Conservation (phyloP, 2,113 vertebrate genomes). For the Pungitius pungitius region DNA sequence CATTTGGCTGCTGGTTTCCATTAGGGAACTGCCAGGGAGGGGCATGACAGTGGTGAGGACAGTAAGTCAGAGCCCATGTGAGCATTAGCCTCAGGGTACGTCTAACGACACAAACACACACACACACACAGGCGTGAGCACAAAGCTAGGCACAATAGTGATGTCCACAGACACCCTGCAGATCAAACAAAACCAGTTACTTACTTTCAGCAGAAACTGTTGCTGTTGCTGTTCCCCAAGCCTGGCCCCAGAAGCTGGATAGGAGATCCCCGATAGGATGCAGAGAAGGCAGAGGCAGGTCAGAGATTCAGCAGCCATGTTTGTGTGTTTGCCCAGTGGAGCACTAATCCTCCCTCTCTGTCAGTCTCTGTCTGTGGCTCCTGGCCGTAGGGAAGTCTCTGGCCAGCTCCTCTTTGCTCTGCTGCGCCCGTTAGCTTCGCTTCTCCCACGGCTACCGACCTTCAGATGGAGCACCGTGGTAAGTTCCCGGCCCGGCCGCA, state of each 20-base stretch:
- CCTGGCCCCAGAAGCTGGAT: conserved; percentile 44
- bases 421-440: conserved; percentile 48
- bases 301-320: conserved; percentile 70
- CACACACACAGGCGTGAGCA: conserved; percentile 14
- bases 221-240: conserved; percentile 68
- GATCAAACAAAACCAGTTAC: conserved; percentile 24
- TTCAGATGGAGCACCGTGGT: conserved; percentile 65
- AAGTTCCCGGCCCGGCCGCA: conserved; percentile 47
- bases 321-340: conserved; percentile 48
- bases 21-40: conserved; percentile 60
- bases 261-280: conserved; percentile 65
- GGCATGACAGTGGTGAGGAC: conserved; percentile 49
- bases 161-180: conserved; percentile 9
- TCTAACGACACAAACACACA: conserved; percentile 43
- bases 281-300: conserved; percentile 65
- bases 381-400: conserved; percentile 45
- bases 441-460: conserved; percentile 50
- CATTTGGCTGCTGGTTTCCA: conserved; percentile 67
- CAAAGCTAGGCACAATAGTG: conserved; percentile 15
- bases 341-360: conserved; percentile 27
- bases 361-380: conserved; percentile 47
- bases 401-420: conserved; percentile 48
- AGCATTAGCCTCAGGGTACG: conserved; percentile 17
- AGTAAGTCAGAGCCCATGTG: conserved; percentile 46
- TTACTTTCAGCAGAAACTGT: conserved; percentile 64